Conservation (phyloP, 2,888 invertebrate species). For the Drosophila koepferae region DNA sequence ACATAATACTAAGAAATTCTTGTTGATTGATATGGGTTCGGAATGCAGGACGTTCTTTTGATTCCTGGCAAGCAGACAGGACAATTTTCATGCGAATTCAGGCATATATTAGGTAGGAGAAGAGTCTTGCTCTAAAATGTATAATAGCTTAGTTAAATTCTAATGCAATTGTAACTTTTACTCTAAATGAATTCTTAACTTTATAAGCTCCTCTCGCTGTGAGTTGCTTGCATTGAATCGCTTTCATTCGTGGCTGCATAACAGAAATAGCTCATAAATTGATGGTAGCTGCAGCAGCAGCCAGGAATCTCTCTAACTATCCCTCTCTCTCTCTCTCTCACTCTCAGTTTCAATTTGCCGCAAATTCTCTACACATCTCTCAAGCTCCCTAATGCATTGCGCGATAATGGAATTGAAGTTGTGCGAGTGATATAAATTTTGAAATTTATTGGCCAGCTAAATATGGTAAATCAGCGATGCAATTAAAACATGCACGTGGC, state of each 20-base stretch:
- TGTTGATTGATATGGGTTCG: too few relatives aligned
- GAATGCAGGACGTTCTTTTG: too few relatives aligned
- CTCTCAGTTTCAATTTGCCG: not conserved
- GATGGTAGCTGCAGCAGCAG: slow-evolving; percentile 1
- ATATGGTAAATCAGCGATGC: slow-evolving; percentile 65
- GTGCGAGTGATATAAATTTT: slow-evolving; percentile 13
- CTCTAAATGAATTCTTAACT: not conserved
- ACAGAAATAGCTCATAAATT: slow-evolving; percentile 39
- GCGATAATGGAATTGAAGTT: slow-evolving; percentile 63
- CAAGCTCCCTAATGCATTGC: slow-evolving; percentile 30
- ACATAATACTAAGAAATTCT: too few relatives aligned
- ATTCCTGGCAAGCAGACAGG: too few relatives aligned
- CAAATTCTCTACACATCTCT: not conserved
- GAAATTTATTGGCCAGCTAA: slow-evolving; percentile 61
- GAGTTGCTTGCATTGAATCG: slow-evolving; percentile 6
- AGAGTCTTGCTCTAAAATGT: too few relatives aligned
- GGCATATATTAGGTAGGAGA: too few relatives aligned
- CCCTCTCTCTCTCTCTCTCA: not conserved
- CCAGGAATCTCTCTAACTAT: not conserved
- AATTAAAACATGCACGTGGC: slow-evolving; percentile 76
- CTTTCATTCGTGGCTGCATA: slow-evolving; percentile 15
- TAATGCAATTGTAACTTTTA: too few relatives aligned
- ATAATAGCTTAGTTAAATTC: too few relatives aligned
- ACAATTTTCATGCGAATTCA: too few relatives aligned
- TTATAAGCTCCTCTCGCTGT: slow-evolving; percentile 9